phyloP scores from a whole-genome alignment of 1,140 invertebrate genomes.

The Hycleus phaleratus region DNA sequence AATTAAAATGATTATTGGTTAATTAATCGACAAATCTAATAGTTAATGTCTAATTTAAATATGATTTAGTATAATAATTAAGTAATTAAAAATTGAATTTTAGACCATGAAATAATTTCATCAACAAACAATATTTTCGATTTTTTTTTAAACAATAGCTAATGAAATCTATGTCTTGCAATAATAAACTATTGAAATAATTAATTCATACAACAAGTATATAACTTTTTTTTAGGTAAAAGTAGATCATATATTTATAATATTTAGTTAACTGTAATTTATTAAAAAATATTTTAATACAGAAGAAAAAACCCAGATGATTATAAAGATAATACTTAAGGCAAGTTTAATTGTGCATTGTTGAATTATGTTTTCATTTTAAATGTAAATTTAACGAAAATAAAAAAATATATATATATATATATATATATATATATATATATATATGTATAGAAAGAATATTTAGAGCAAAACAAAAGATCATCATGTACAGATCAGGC shows the following conservation, averaged over 20 bases:
- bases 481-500: neutral
- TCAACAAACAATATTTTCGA: no score
- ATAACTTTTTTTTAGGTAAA: constrained; percentile 1
- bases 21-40: no score
- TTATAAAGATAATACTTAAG: constrained; percentile 3
- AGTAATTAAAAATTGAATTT: no score
- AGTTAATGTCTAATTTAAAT: no score
- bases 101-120: no score
- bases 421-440: neutral
- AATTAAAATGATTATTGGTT: no score
- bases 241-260: constrained; percentile 4
- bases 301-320: constrained; percentile 2
- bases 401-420: neutral
- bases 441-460: neutral
- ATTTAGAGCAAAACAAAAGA: constrained; percentile 18
- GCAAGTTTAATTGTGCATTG: constrained; percentile 14
- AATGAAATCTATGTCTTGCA: no score
- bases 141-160: no score
- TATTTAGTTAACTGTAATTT: no score
- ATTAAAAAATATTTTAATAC: neutral
- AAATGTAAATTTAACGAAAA: neutral
- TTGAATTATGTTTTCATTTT: constrained; percentile 10
- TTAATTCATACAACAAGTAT: neutral
- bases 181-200: no score
- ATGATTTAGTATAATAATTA: no score